Evolutionary conservation across 2,797 vertebrate genomes (phyloP).

Genomic region (Cirrhinus molitorella): DNA sequence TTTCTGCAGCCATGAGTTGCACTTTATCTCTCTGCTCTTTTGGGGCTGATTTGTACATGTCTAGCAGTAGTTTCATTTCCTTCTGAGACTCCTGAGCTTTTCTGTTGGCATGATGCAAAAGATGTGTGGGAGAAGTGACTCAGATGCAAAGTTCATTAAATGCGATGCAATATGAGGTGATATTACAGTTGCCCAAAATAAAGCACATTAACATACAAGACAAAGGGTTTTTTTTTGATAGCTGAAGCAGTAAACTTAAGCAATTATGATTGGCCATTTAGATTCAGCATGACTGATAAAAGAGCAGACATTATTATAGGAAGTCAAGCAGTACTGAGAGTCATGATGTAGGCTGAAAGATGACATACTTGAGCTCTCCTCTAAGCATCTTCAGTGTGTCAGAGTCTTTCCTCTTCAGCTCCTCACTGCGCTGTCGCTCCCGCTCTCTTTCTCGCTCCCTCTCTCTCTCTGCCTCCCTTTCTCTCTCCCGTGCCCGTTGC

Average conservation of each 20-base stretch:
- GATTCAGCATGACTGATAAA: background rate
- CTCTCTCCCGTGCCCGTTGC: constrained; percentile 81
- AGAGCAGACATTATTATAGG: background rate
- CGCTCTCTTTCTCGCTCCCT: constrained; percentile 80
- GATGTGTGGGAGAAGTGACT: constrained; percentile 2
- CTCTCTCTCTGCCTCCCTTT: constrained; percentile 79
- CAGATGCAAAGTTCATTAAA: constrained; percentile 6
- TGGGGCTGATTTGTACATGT: constrained; percentile 95
- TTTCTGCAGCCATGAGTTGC: constrained; percentile 94
- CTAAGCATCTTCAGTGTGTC: constrained; percentile 90
- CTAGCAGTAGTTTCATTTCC: constrained; percentile 93
- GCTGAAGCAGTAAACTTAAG: no score
- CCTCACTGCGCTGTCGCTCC: constrained; percentile 84
- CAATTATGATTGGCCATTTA: background rate
- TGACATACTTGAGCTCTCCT: constrained; percentile 86
- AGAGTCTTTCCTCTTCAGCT: constrained; percentile 90
- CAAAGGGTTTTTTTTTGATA: background rate
- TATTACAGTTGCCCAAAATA: background rate
- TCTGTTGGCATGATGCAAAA: constrained; percentile 67
- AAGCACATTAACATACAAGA: background rate
- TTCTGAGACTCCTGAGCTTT: constrained; percentile 96
- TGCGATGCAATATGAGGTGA: background rate
- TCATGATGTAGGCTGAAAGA: background rate
- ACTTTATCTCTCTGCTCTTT: constrained; percentile 96
- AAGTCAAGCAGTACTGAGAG: background rate